phyloP scores from a whole-genome alignment of 2,113 vertebrate genomes.

The Trichomycterus rosablanca region DNA sequence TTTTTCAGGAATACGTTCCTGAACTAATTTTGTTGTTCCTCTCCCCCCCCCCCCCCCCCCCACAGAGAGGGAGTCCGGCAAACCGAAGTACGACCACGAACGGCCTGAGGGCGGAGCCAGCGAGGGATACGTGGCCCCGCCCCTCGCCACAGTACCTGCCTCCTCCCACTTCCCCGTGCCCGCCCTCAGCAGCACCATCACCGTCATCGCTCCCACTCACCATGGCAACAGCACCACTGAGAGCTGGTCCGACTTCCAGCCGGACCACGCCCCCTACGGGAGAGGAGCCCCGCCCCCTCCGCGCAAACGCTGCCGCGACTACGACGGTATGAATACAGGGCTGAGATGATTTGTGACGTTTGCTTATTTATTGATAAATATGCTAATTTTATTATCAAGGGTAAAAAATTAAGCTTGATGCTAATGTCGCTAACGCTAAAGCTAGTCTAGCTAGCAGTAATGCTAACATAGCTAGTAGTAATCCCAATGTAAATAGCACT shows the following conservation, averaged over 20 bases:
- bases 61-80: constrained; percentile 85
- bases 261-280: constrained; percentile 80
- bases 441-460: too few relatives aligned
- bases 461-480: too few relatives aligned
- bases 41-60: too few relatives aligned
- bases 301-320: constrained; percentile 94
- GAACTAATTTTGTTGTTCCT: too few relatives aligned
- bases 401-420: too few relatives aligned
- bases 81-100: constrained; percentile 86
- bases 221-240: constrained; percentile 91
- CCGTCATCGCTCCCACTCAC: constrained; percentile 90
- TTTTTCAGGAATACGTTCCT: too few relatives aligned
- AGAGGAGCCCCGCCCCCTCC: constrained; percentile 78
- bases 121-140: constrained; percentile 79
- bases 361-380: too few relatives aligned
- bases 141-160: constrained; percentile 74
- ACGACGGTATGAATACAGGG: constrained; percentile 74
- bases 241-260: constrained; percentile 90
- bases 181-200: constrained; percentile 91
- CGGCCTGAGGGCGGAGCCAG: constrained; percentile 67
- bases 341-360: not conserved
- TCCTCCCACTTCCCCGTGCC: constrained; percentile 89
- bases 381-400: too few relatives aligned
- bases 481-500: too few relatives aligned
- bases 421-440: too few relatives aligned